Conservation (phyloP, 2,113 vertebrate species). For the Onychostoma macrolepis region DNA sequence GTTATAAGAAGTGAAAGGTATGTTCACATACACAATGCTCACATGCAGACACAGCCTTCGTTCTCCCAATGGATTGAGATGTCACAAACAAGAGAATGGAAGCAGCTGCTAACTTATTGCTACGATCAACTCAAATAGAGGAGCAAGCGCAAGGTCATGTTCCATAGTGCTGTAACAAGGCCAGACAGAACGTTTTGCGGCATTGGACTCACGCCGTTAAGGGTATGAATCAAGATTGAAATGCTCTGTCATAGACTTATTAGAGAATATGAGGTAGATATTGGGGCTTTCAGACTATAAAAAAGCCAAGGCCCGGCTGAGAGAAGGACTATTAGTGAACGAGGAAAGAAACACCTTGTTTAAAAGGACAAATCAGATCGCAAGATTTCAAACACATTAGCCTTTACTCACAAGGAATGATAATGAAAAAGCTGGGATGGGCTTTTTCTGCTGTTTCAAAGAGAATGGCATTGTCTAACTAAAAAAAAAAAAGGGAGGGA, state of each 20-base stretch:
- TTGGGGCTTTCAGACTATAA: constrained; percentile 68
- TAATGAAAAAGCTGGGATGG: constrained; percentile 74
- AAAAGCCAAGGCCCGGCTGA: constrained; percentile 19
- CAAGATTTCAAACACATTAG: constrained; percentile 81
- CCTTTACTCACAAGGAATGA: constrained; percentile 76
- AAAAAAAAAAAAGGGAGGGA: constrained; percentile 63
- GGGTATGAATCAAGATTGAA: constrained; percentile 73
- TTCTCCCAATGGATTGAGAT: constrained; percentile 50
- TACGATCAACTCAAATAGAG: constrained; percentile 76
- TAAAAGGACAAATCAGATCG: constrained; percentile 82
- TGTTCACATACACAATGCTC: not conserved
- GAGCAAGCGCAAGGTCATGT: constrained; percentile 72
- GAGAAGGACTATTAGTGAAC: constrained; percentile 72
- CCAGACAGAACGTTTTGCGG: constrained; percentile 62
- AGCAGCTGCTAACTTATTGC: constrained; percentile 74
- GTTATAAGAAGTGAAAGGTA: not conserved
- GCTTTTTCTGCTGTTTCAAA: constrained; percentile 71
- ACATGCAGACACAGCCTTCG: constrained; percentile 19
- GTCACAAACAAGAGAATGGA: constrained; percentile 58
- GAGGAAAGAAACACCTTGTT: constrained; percentile 77
- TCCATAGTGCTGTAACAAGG: constrained; percentile 69
- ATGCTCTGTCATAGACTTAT: constrained; percentile 71
- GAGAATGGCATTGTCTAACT: constrained; percentile 75
- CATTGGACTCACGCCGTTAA: constrained; percentile 55
- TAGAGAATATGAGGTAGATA: constrained; percentile 74